Evolutionary conservation across 2,113 vertebrate genomes (phyloP), one percentile per base, ranked within the genome.

Genomic region (Corythaeola cristata): DNA sequence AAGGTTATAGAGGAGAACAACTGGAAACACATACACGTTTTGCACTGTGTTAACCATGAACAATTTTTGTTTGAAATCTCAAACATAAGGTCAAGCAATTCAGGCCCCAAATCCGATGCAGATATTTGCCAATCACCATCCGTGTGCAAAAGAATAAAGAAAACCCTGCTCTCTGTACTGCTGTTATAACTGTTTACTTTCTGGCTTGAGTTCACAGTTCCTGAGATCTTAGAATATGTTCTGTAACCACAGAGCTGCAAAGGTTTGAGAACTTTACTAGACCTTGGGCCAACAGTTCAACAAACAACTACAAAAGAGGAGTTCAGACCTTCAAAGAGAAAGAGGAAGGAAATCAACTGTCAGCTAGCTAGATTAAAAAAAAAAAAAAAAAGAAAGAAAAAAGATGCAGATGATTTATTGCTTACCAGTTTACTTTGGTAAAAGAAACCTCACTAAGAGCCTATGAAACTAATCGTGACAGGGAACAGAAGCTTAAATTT

Each of bases 281-380:
- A 91, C 45, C 69, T 90, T 58, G 58, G 73, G 92, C 93, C 94
- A 96, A 85, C 17, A 95, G 84, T 85, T 91, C 96, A 96, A 95
- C 84, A 94, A 96, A 96, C 83, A 97, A 85, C 86, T 96, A 93
- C 94, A 97, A 93, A 87, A 96, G 79, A 68, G 72, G 62, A 85
- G 50, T 55, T 92, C 73, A 89, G 73, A 87, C 64, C 89, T 97
- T 95, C 96, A 97, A 94, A 97, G 95, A 94, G 86, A 92, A 95
- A 91, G 90, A 95, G 95, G 95, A 97, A 97, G 95, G 95, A 96
- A 97, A 95, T 93, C 63, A 93, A 89, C 50, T 76, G 86, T 90
- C 64, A 93, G 73, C 76, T 35, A 64, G 33, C n/a, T n/a, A n/a
- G n/a, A n/a, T n/a, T n/a, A n/a, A n/a, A n/a, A n/a, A n/a, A n/a